Evolutionary conservation across 2,113 vertebrate genomes (phyloP).

Genomic region (Microcebus lehilahytsara): DNA sequence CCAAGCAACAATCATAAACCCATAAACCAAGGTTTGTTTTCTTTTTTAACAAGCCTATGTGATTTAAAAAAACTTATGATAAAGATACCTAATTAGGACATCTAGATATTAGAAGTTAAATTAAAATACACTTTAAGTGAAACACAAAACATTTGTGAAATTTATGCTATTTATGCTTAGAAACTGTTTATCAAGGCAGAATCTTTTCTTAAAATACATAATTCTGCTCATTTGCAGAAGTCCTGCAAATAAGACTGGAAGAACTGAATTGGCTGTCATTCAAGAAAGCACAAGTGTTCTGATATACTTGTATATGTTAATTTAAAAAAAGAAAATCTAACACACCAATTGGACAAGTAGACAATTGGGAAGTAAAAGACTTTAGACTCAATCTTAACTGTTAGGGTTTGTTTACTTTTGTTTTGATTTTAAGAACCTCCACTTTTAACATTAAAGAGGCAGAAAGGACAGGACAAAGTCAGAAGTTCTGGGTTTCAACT

Average conservation of each 20-base stretch:
- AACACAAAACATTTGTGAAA: slow-evolving; percentile 32
- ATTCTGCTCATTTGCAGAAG: slow-evolving; percentile 6
- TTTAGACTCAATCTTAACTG: not conserved
- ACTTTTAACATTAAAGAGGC: not conserved
- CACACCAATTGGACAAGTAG: not conserved
- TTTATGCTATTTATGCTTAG: not conserved
- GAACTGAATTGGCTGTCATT: not conserved
- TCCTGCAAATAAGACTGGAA: not conserved
- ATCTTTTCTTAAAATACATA: not conserved
- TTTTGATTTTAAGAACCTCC: slow-evolving; percentile 23
- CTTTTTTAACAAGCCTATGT: not conserved
- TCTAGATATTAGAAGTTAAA: not conserved
- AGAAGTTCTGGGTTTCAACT: not conserved
- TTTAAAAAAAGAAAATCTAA: not conserved
- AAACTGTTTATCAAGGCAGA: not conserved
- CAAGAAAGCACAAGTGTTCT: slow-evolving; percentile 6
- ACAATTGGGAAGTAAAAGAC: not conserved
- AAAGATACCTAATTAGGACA: not conserved
- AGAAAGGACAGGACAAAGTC: not conserved
- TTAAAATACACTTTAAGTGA: slow-evolving; percentile 30
- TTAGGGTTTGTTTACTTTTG: not conserved
- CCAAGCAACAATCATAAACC: not conserved
- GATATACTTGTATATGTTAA: not conserved
- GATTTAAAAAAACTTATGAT: not conserved
- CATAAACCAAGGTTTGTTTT: not conserved